Base-by-base conservation (phyloP, 2,888 invertebrate genomes). In the Mimas tiliae region DNA sequence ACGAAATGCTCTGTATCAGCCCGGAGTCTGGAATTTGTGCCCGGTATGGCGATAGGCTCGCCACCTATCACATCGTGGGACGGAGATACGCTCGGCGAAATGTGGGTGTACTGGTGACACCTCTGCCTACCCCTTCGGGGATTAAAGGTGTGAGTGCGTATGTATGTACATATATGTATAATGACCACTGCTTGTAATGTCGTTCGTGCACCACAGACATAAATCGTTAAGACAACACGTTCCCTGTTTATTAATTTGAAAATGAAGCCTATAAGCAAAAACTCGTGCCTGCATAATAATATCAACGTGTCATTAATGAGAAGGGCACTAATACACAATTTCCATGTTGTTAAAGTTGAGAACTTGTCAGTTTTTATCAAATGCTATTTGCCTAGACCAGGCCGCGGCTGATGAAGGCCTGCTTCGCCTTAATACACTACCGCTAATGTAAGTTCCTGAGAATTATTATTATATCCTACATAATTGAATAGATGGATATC, bases 301-400 rank as follows among this genome's bases (percentile, higher is more conserved):
- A n/a, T n/a, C n/a, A n/a, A n/a, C n/a, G 53, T 27, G 47, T 72
- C 52, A 69, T 67, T 62, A 64, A 73, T 69, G 69, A 68, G 69
- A 71, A 69, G 73, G 70, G 69, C 67, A 70, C 70, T 74, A 74
- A 67, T 68, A 68, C 52, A 33, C 51, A 63, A 62, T 65, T 68
- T 67, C 68, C 64, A 33, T 65, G 62, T 66, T 64, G 67, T 33
- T 55, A 58, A 62, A 72, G 69, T 48, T 55, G 69, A 68, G 52
- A 38, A 58, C 53, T 53, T 34, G 55, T 58, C 52, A 63, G n/a
- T 79, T 80, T 78, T 81, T 81, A 70, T 68, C 0, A 3, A 6
- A 47, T 21, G 69, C 76, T 75, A 79, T 81, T 79, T 81, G 72
- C 75, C 67, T 72, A 72, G 64, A 67, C 72, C 65, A 33, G 62